phyloP scores from a whole-genome alignment of 2,113 vertebrate genomes.

The Gnathonemus echidnorhynchus region DNA sequence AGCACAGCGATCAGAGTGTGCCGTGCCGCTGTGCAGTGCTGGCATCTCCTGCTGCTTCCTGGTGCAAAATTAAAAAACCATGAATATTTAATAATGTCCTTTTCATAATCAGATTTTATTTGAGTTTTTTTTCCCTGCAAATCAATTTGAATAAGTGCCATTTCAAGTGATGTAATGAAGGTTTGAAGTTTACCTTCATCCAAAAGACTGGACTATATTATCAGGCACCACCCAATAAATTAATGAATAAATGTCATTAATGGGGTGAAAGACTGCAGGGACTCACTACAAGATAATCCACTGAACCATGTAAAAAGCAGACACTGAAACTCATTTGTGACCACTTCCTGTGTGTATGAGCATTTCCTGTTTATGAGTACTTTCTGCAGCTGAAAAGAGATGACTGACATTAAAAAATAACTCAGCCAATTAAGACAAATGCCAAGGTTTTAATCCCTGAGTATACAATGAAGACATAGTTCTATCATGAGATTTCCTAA shows the following conservation, averaged over 20 bases:
- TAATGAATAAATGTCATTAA: not conserved
- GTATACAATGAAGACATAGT: not conserved
- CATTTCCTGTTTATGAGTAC: not conserved
- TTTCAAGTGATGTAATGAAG: not conserved
- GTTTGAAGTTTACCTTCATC: not conserved
- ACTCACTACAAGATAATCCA: not conserved
- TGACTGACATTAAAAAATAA: not conserved
- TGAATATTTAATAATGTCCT: not conserved
- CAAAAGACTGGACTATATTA: not conserved
- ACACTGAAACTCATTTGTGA: not conserved
- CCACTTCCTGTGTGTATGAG: not conserved
- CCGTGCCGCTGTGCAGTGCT: not conserved
- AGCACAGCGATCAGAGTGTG: not conserved
- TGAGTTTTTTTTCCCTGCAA: not conserved
- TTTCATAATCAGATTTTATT: not conserved
- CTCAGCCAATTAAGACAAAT: not conserved
- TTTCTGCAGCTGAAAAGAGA: not conserved
- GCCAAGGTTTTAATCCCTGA: not conserved
- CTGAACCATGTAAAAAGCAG: not conserved
- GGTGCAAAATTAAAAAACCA: not conserved
- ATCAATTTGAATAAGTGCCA: not conserved
- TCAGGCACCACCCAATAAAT: not conserved
- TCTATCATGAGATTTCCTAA: not conserved
- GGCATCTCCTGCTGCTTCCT: not conserved
- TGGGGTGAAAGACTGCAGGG: not conserved